Conservation (phyloP, 2,113 vertebrate species). For the Stictonetta naevosa region DNA sequence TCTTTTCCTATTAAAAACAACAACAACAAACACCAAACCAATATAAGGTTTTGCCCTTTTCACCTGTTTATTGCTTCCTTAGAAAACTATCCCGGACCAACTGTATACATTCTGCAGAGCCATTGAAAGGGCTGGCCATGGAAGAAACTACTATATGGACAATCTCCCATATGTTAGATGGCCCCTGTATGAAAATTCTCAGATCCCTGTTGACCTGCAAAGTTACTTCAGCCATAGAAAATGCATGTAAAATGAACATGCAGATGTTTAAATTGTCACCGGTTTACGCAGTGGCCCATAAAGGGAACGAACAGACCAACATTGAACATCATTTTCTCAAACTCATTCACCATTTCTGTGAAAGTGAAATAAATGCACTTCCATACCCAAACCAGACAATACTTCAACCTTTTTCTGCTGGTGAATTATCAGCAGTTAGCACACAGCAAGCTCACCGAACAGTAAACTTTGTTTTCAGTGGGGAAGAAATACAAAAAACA, state of each 20-base stretch:
- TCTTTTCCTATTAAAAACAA: not conserved
- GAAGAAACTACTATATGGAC: not conserved
- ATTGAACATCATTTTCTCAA: not conserved
- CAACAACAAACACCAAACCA: not conserved
- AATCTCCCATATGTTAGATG: not conserved
- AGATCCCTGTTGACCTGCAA: not conserved
- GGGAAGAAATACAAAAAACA: not conserved
- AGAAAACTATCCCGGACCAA: not conserved
- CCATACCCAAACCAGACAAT: not conserved
- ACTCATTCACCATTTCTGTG: not conserved
- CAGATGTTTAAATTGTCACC: not conserved
- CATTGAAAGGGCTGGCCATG: not conserved
- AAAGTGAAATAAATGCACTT: not conserved
- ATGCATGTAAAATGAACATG: not conserved
- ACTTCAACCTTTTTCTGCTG: not conserved
- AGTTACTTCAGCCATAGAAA: not conserved
- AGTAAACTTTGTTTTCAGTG: conserved; percentile 2
- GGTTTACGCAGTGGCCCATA: not conserved
- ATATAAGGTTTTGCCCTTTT: not conserved
- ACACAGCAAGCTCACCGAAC: conserved; percentile 1
- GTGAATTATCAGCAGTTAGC: not conserved
- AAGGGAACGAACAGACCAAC: not conserved
- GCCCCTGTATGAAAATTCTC: not conserved
- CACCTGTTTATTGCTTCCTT: not conserved
- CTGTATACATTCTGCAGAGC: not conserved